Percentiles rank a stretch among this genome's conserved stretches.
These are phyloP conservation scores for Promerops cafer DNA, from an alignment of 2,113 vertebrate genomes.

Conservation along the genomic window DNA sequence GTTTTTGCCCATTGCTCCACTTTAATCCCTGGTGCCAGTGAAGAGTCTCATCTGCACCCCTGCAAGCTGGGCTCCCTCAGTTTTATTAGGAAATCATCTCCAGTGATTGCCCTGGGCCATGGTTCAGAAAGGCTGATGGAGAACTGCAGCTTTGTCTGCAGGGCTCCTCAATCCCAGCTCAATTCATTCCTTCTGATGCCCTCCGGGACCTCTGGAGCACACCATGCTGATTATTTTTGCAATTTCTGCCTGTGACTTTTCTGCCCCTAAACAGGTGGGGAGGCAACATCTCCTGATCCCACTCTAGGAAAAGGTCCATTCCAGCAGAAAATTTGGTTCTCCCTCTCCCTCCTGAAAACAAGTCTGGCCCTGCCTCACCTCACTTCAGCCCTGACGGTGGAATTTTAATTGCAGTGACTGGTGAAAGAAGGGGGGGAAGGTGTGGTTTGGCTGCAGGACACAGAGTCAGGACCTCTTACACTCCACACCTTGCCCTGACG, in stretches of 20 bases:
- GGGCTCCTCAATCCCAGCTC: not conserved
- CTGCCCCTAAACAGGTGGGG: not conserved
- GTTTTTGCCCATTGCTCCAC: not conserved
- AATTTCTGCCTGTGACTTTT: not conserved
- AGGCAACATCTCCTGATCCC: not conserved
- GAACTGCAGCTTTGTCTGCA: not conserved
- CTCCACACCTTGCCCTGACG: not conserved
- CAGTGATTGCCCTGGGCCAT: not conserved
- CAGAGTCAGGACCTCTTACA: not conserved
- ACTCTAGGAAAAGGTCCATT: not conserved
- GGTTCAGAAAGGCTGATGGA: not conserved
- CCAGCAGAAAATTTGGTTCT: not conserved
- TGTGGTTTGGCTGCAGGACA: slow-evolving; percentile 46
- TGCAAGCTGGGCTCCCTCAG: not conserved
- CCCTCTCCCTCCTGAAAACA: not conserved
- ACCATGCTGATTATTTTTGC: not conserved
- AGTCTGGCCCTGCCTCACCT: slow-evolving; percentile 41
- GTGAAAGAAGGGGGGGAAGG: slow-evolving; percentile 6
- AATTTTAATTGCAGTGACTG: slow-evolving; percentile 63
- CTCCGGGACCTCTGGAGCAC: not conserved
- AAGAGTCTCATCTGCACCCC: not conserved
- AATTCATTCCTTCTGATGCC: not conserved
- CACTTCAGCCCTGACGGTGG: not conserved
- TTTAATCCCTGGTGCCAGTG: not conserved
- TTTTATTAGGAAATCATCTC: not conserved